phyloP scores from a whole-genome alignment of 2,113 vertebrate genomes.

The Erpornis zantholeuca region DNA sequence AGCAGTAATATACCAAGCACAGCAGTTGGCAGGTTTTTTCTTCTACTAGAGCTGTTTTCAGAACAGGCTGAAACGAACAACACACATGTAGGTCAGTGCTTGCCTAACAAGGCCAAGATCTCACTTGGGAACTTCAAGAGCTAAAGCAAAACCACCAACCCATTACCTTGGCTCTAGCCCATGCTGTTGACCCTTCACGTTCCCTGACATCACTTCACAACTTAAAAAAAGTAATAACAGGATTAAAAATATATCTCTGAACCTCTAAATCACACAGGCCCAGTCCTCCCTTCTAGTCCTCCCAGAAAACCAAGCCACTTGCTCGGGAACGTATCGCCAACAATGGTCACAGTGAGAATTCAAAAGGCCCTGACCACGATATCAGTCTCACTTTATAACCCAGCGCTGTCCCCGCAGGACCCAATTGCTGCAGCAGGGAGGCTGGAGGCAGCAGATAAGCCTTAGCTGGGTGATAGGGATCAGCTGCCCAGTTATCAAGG shows the following conservation, averaged over 20 bases:
- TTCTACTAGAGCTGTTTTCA: background rate
- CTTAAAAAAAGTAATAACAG: background rate
- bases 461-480: conserved; percentile 56
- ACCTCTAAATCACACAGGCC: background rate
- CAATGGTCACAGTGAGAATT: background rate
- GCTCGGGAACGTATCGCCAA: background rate
- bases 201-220: background rate
- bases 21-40: background rate
- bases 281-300: background rate
- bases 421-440: conserved; percentile 20
- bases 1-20: background rate
- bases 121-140: background rate
- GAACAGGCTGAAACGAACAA: background rate
- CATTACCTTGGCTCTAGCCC: background rate
- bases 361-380: background rate
- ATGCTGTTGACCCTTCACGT: background rate
- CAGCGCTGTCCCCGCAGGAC: background rate
- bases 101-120: background rate
- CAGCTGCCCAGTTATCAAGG: conserved; percentile 60
- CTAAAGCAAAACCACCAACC: background rate
- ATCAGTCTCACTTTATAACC: conserved; percentile 40
- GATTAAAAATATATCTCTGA: conserved; percentile 26
- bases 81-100: background rate
- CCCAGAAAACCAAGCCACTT: background rate
- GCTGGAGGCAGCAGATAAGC: conserved; percentile 69